Conservation (phyloP, 2,888 invertebrate genomes). For the Urechis unicinctus region DNA sequence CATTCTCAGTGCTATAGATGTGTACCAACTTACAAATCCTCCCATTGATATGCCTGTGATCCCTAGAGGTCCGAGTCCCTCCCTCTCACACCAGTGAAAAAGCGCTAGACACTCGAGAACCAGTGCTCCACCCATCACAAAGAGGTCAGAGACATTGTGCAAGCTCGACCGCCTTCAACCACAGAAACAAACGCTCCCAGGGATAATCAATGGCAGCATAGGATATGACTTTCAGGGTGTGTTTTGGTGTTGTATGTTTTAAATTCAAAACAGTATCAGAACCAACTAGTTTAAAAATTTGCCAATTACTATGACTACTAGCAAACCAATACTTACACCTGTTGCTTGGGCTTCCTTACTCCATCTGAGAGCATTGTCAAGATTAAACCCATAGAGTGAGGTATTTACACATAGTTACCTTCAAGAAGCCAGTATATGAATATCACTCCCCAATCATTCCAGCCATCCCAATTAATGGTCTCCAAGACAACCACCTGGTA, state of each 20-base stretch:
- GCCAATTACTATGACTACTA: not conserved
- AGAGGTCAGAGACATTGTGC: constrained; percentile 92
- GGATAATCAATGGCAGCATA: not conserved
- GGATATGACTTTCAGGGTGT: no score
- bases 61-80: constrained; percentile 85
- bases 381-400: no score
- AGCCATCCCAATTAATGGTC: no score
- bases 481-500: no score
- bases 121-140: constrained; percentile 97
- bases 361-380: constrained; percentile 20
- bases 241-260: no score
- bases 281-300: not conserved
- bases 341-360: constrained; percentile 39
- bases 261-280: not conserved
- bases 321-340: constrained; percentile 29
- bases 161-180: constrained; percentile 79
- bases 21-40: constrained; percentile 69
- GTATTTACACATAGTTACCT: not conserved
- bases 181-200: no score
- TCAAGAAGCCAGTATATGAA: not conserved
- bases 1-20: not conserved
- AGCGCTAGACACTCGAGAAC: constrained; percentile 87
- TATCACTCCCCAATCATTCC: no score
- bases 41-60: constrained; percentile 96
- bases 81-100: constrained; percentile 86